Base-by-base conservation (phyloP, 2,888 invertebrate genomes). In the Rhorus exstirpatorius region DNA sequence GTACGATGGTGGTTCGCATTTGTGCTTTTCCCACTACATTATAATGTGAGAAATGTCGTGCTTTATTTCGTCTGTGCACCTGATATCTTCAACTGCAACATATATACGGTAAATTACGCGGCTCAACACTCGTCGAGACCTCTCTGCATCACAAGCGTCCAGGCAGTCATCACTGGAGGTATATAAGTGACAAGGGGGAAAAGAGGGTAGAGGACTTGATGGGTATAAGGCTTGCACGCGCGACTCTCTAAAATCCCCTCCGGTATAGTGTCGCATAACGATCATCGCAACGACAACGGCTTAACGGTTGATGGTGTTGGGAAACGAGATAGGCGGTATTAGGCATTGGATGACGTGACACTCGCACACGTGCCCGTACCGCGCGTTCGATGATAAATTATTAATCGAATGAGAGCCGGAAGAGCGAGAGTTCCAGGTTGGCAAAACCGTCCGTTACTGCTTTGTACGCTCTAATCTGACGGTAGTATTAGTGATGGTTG, bases 251-350 rank as follows among this genome's bases (percentile, higher is more conserved):
- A 75, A 78, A 79, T 68, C 63, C 51, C 21, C n/a, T 46, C 24
- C 10, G 55, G 26, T 55, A 55, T 65, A 68, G 70, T 51, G 58
- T 51, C 58, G 74, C 74, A 41, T 65, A 75, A 79, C 79, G 79
- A 79, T 82, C 68, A 78, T 35, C 81, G 65, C 65, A 79, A 79
- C 72, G 71, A 79, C 71, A 72, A 65, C 71, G 58, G 74, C 82
- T 82, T 75, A 79, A 79, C 74, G 63, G 21, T 49, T 14, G 55
- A 53, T 41, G 51, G 53, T 51, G 63, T 38, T 61, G 14, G 49
- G 53, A 53, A 72, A 68, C 68, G 78, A 79, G 63, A 58, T 38
- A 49, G 44, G 60, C 51, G 31, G 14, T 31, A 55, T 31, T 31
- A 58, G 70, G 74, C 55, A 58, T 44, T 51, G 44, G 26, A 75